Base-by-base conservation (phyloP, 2,797 vertebrate genomes). In the Silurus lanzhouensis region DNA sequence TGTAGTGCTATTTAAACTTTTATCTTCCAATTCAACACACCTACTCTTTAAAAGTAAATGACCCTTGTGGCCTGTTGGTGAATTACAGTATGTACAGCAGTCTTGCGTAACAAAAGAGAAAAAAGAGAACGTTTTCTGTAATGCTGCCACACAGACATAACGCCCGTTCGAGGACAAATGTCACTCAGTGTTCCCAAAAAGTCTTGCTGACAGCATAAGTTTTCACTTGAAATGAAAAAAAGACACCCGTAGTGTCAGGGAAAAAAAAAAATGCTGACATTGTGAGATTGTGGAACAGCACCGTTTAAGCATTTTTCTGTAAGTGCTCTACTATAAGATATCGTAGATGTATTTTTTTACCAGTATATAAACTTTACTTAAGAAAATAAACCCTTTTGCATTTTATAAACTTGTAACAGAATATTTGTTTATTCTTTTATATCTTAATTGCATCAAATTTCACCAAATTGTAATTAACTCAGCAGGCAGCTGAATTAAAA, bases 21-120 rank as follows among this genome's bases (percentile, higher is more conserved):
- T 76, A 74, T 46, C 60, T 83, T 63, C 38, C 82, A 38, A 48
- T 13, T 22, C 22, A 75, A 63, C 79, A 66, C 66, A 6, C 57
- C 70, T 22, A 81, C 70, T 72, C 78, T 72, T 81, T 67, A 55
- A 75, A 64, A 81, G 64, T 48, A 64, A 76, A 76, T 64, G 44
- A 55, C 82, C 70, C 74, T 52, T 66, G 72, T 46, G 72, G 55
- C 63, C 63, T 31, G 27, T 81, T 57, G 79, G 61, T 55, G 63
- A 81, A 81, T 80, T 48, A 80, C 3, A 38, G 46, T 20, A 67
- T 55, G 17, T 52, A 9, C 48, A 10, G 79, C 79, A 55, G 46
- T 19, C 25, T 55, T 81, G 27, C 46, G 55, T 81, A 81, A 52
- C n/a, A 19, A 81, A 52, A 67, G n/a, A 81, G 44, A 48, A 20